Evolutionary conservation across 2,888 invertebrate genomes (phyloP).

Genomic region (Diplazon laetatorius): DNA sequence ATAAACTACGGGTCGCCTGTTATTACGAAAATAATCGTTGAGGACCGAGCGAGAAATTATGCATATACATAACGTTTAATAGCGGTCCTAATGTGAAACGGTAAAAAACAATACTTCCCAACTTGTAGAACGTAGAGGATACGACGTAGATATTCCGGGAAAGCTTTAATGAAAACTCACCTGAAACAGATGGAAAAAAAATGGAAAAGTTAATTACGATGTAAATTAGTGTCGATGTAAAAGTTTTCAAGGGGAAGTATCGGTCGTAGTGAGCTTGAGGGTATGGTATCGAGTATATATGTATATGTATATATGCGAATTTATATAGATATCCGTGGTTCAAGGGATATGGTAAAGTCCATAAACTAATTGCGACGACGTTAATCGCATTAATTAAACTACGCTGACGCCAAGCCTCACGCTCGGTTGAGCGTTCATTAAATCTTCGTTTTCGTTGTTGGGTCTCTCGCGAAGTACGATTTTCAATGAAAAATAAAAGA

Average conservation of each 20-base stretch:
- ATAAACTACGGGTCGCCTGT: constrained; percentile 21
- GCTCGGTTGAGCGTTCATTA: constrained; percentile 42
- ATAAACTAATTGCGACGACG: constrained; percentile 45
- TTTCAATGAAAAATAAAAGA: constrained; percentile 1
- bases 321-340: constrained; percentile 21
- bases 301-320: constrained; percentile 10
- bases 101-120: constrained; percentile 40
- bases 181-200: constrained; percentile 51
- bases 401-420: constrained; percentile 30
- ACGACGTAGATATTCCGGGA: constrained; percentile 2
- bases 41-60: background rate
- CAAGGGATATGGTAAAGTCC: constrained; percentile 25
- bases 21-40: background rate
- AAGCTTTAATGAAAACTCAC: constrained; percentile 51
- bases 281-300: background rate
- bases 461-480: background rate
- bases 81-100: constrained; percentile 17
- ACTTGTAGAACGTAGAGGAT: constrained; percentile 16
- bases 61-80: background rate
- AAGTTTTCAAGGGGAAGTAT: constrained; percentile 7
- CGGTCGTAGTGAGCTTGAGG: background rate
- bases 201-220: constrained; percentile 22
- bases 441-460: constrained; percentile 32
- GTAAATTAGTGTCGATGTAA: constrained; percentile 36
- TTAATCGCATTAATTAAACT: constrained; percentile 46